Base-by-base conservation (phyloP, 2,113 vertebrate species). In the Progne subis region DNA sequence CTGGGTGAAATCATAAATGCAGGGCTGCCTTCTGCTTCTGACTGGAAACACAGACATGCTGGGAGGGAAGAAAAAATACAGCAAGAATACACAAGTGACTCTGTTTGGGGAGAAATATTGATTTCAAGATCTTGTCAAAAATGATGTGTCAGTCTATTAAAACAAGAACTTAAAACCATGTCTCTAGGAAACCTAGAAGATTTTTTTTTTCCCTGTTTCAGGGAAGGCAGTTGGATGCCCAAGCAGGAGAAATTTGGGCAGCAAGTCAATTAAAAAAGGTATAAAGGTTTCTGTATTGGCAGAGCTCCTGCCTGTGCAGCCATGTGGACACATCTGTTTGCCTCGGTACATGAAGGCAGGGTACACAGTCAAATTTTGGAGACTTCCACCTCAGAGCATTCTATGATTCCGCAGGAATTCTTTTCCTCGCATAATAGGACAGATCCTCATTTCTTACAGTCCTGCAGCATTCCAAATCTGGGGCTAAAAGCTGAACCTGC, bases 61-160 rank as follows among this genome's bases (percentile, higher is more conserved):
- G 25, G 24, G 23, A 13, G 32, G 32, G 32, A 69, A 69, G 69
- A 18, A 76, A 64, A 88, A 79, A 10, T 17, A 59, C 4, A 5
- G 57, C 24, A 65, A n/a, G 43, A 84, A 93, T 49, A 82, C 46
- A 65, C 28, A 82, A 78, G 53, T 57, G n/a, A 18, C 49, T 85
- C 52, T 67, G 28, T 86, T 72, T 76, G 39, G 39, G 43, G 28
- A 64, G 23, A 90, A 96, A 88, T 90, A 93, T 3, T 69, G 72
- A 90, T 86, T 92, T 91, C 65, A 61, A 82, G 74, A 50, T 78
- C 74, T 79, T 89, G 81, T 69, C 24, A 92, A 84, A 95, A 96
- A 69, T 64, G 41, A 76, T 57, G 37, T 47, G 74, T 28, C 82
- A 59, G 57, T 65, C 81, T 77, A 63, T 67, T 90, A 74, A 95